Evolutionary conservation across 2,888 invertebrate species (phyloP).

Genomic region (Drosophila maculinotata): DNA sequence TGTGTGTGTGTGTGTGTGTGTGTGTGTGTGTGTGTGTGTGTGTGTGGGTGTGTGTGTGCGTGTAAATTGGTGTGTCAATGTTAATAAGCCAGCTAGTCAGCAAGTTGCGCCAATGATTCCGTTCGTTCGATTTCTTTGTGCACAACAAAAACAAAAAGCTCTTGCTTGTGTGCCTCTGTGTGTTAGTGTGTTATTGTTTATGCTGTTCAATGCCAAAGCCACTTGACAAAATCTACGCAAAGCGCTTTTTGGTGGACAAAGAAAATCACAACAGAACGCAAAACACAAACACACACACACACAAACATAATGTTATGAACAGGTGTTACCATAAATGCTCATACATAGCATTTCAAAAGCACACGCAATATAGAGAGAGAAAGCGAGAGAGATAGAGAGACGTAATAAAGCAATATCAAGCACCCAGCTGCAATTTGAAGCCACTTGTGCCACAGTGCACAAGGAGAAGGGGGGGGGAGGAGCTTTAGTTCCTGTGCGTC

Average conservation of each 20-base stretch:
- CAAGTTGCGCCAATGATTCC: conserved; percentile 37
- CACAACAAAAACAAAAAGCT: conserved; percentile 25
- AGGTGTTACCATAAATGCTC: conserved; percentile 63
- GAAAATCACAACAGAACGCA: conserved; percentile 49
- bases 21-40: conserved; percentile 6
- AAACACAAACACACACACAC: conserved; percentile 18
- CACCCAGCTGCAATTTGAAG: conserved; percentile 24
- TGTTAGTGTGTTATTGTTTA: conserved; percentile 63
- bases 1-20: conserved; percentile 15
- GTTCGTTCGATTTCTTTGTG: conserved; percentile 59
- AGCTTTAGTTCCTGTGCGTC: conserved; percentile 47
- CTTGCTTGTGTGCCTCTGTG: conserved; percentile 5
- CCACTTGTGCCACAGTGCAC: conserved; percentile 19
- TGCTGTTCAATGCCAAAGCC: conserved; percentile 73
- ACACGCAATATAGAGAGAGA: conserved; percentile 33
- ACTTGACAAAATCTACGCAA: conserved; percentile 71
- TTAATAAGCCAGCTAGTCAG: conserved; percentile 62
- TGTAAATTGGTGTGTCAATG: conserved; percentile 50
- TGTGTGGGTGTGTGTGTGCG: conserved; percentile 15
- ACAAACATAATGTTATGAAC: conserved; percentile 34
- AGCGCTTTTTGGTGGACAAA: conserved; percentile 56
- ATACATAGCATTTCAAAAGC: conserved; percentile 29
- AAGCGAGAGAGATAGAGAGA: background rate
- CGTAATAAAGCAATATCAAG: background rate
- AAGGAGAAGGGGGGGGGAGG: background rate